These are phyloP conservation scores for Aphelenchoides avenae DNA, from an alignment of 1,140 invertebrate genomes.

Conservation along the genomic window DNA sequence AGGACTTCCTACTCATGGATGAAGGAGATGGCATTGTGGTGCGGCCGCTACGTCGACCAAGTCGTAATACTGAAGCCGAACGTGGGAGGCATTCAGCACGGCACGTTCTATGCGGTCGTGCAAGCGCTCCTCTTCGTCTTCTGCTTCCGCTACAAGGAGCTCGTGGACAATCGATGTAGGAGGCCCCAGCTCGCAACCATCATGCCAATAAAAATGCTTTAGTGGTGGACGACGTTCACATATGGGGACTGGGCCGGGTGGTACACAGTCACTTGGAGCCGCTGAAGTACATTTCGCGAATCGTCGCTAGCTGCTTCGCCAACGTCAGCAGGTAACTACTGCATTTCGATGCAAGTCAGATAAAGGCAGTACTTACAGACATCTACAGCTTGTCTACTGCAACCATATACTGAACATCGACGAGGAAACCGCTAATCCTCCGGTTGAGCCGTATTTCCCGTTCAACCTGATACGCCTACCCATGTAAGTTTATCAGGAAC, in stretches of 20 bases:
- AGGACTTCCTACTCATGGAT: slow-evolving; percentile 32
- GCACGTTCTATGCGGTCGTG: slow-evolving; percentile 42
- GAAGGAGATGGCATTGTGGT: slow-evolving; percentile 32
- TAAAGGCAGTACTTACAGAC: slow-evolving; percentile 13
- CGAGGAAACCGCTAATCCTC: background rate
- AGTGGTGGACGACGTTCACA: slow-evolving; percentile 30
- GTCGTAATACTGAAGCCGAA: slow-evolving; percentile 12
- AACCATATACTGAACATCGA: slow-evolving; percentile 2
- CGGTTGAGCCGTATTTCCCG: slow-evolving; percentile 22
- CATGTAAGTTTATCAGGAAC: no score
- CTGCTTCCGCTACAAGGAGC: slow-evolving; percentile 43
- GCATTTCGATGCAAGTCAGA: slow-evolving; percentile 1
- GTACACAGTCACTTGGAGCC: slow-evolving; percentile 45
- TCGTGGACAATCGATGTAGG: slow-evolving; percentile 29
- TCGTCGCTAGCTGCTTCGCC: slow-evolving; percentile 39
- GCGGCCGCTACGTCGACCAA: slow-evolving; percentile 23
- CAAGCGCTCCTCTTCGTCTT: slow-evolving; percentile 41
- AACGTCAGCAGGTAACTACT: slow-evolving; percentile 32
- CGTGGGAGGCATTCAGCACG: slow-evolving; percentile 27
- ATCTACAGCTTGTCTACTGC: slow-evolving; percentile 11
- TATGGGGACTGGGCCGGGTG: slow-evolving; percentile 32
- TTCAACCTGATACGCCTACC: no score
- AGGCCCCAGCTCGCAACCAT: background rate
- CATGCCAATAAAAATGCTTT: slow-evolving; percentile 1
- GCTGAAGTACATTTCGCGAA: slow-evolving; percentile 31